Base-by-base conservation (phyloP, 2,888 invertebrate species). In the Amphipyra berbera region DNA sequence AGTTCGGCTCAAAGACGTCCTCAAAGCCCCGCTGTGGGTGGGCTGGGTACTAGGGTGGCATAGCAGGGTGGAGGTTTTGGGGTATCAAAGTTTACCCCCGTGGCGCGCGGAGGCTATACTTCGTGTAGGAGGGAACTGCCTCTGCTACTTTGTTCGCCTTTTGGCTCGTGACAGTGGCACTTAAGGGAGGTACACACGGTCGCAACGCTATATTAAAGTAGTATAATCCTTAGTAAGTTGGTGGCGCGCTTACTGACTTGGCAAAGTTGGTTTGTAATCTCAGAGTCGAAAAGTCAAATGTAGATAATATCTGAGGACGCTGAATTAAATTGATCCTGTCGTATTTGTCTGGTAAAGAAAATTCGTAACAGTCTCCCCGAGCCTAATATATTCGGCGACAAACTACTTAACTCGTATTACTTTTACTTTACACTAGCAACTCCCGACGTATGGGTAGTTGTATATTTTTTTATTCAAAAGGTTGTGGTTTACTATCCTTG, bases 1-100 rank as follows among this genome's bases (percentile, higher is more conserved):
- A 94, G 89, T 94, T 94, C 86, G 86, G 86, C 88, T 93, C 92
- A 94, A 94, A 94, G 94, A 93, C 93, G 93, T 92, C 93, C 94
- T 93, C 90, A 91, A 93, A 93, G 93, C 82, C 92, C 88, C 90
- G 88, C 76, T 86, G 89, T 88, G 91, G 93, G 92, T 89, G 90
- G 90, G 86, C 83, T 78, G 87, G 87, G 89, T 89, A 90, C 91
- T 85, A 87, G 90, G 92, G 92, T 82, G 91, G 90, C 82, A 86
- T 81, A 82, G 79, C 82, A 78, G 82, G 83, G 82, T 83, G 85
- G 83, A 78, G 81, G 90, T 91, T 90, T 87, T 88, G 90, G 90
- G 90, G 91, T 90, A 90, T 88, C 91, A 93, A 93, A 95, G 90
- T 94, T 95, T 94, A 92, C 94, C 91, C 92, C 90, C 92, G 91